Evolutionary conservation across 2,888 invertebrate species (phyloP).

Genomic region (Scelioninae gen. 2): DNA sequence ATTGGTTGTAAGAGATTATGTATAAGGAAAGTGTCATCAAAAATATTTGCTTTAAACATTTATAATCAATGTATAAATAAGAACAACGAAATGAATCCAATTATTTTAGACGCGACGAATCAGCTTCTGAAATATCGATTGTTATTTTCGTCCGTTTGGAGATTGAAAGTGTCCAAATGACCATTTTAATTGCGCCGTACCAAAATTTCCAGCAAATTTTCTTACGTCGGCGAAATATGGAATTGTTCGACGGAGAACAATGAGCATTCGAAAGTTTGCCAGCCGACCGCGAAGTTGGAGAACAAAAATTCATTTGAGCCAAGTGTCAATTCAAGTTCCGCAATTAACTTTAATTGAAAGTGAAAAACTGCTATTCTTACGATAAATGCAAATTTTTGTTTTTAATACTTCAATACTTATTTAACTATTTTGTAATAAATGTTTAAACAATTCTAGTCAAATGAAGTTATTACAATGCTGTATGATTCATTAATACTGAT

Average conservation of each 20-base stretch:
- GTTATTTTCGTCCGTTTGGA: not conserved
- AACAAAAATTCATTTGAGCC: constrained; percentile 15
- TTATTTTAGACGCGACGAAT: too few species aligned
- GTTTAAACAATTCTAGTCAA: too few species aligned
- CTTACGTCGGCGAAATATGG: constrained; percentile 24
- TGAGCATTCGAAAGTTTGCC: constrained; percentile 32
- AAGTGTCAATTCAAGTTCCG: constrained; percentile 32
- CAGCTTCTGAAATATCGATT: not conserved
- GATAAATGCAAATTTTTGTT: not conserved
- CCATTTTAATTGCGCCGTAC: constrained; percentile 4
- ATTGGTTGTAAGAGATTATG: too few species aligned
- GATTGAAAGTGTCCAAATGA: not conserved
- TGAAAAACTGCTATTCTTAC: not conserved
- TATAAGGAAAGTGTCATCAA: too few species aligned
- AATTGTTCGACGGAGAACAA: constrained; percentile 33
- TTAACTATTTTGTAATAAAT: too few species aligned
- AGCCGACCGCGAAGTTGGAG: constrained; percentile 14
- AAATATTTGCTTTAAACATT: too few species aligned
- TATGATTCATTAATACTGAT: too few species aligned
- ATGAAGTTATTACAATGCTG: too few species aligned
- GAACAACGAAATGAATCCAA: not conserved
- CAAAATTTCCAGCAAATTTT: constrained; percentile 12
- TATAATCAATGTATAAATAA: not conserved
- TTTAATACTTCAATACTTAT: too few species aligned
- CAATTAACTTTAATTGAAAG: constrained; percentile 14